Percentiles rank a stretch among this genome's conserved stretches.
phyloP scores from a whole-genome alignment of 1,140 invertebrate species.

The Arion vulgaris region DNA sequence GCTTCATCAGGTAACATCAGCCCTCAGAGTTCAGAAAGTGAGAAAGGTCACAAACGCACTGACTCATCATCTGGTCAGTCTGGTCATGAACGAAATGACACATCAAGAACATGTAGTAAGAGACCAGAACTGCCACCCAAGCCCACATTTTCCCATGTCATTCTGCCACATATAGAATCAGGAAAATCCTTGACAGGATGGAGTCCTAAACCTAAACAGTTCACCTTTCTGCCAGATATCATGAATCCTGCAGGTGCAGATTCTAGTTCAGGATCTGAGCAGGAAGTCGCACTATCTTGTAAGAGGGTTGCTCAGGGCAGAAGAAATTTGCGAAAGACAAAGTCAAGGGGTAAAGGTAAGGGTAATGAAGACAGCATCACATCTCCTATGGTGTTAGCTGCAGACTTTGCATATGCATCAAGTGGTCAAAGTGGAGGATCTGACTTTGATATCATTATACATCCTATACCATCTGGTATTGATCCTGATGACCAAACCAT shows the following conservation, averaged over 20 bases:
- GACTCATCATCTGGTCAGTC: conserved; percentile 36
- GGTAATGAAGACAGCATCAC: conserved; percentile 58
- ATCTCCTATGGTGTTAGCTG: conserved; percentile 37
- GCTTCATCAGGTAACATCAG: conserved; percentile 34
- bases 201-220: conserved; percentile 38
- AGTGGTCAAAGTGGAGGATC: conserved; percentile 3
- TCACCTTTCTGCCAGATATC: conserved; percentile 39
- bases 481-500: conserved; percentile 26
- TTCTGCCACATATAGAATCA: conserved; percentile 41
- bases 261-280: conserved; percentile 67
- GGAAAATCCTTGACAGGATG: conserved; percentile 38
- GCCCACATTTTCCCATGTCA: conserved; percentile 42
- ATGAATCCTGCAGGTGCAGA: conserved; percentile 51
- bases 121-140: conserved; percentile 47
- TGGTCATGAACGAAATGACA: conserved; percentile 25
- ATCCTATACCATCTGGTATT: conserved; percentile 29
- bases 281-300: conserved; percentile 52
- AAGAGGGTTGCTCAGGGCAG: conserved; percentile 46
- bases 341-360: conserved; percentile 69
- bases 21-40: conserved; percentile 34
- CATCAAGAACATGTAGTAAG: conserved; percentile 24
- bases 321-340: conserved; percentile 66
- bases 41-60: conserved; percentile 37
- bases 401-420: conserved; percentile 27
- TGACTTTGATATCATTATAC: conserved; percentile 32